Base-by-base conservation (phyloP, 2,888 invertebrate genomes). In the Lumbricus terrestris region DNA sequence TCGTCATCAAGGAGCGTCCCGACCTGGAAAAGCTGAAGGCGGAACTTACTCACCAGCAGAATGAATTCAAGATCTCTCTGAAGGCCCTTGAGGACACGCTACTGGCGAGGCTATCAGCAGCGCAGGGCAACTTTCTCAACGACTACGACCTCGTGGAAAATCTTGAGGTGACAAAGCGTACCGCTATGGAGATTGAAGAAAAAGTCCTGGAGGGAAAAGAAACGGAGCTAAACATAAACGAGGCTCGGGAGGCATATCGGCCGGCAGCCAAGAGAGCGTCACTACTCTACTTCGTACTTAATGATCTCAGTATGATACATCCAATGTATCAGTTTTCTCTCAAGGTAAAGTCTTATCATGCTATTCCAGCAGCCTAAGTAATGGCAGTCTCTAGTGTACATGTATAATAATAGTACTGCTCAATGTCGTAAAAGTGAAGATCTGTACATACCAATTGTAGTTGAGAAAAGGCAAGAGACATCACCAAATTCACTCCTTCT, bases 251-350 rank as follows among this genome's bases (percentile, higher is more conserved):
- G 95, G 96, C 97, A 94, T 98, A 98, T 95, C 96, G 98, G 92
- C 97, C 97, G 20, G 98, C 98, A 5, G 98, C 98, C 1, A 97
- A 98, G 0, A 96, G 98, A 94, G 98, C 98, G 0, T 98, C 98
- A 90, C 96, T 99, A 11, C 96, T 99, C 0, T 99, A 99, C 95
- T 99, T 99, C 94, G 98, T 99, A 93, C 95, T 99, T 83, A 98
- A 98, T 94, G 98, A 99, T 93, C 96, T 99, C 91, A 97, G 98
- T 95, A 98, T 98, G 69, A 98, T 99, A 91, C 98, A 98, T 95
- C 98, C 98, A 0, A 98, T 99, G 93, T 99, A 99, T 95, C 98
- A 98, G 95, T 99, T 99, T 95, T 98, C 98, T 29, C 95, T 99
- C 91, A 98, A 99, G 96, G 98, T 97, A 89, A 91, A 69, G n/a